A percentile compares a stretch with the other conserved stretches of the same genome.
These are phyloP conservation scores for Dione juno DNA, from an alignment of 2,888 invertebrate genomes.

Conservation along the genomic window DNA sequence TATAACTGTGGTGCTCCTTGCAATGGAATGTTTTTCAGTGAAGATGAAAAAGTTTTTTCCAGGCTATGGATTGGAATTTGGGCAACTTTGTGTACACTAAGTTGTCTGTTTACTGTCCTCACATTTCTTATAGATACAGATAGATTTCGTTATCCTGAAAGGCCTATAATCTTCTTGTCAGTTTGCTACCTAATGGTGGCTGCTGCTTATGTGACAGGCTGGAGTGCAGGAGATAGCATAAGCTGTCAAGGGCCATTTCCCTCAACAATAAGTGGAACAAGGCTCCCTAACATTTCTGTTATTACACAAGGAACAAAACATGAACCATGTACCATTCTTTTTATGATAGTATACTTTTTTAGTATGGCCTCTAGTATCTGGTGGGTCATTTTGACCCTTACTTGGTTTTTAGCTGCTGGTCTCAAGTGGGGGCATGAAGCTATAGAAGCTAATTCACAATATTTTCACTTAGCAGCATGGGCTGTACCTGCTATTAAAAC, in stretches of 20 bases:
- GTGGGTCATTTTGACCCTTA: conserved; percentile 98
- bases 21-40: conserved; percentile 95
- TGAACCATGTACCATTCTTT: conserved; percentile 94
- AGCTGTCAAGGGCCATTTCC: conserved; percentile 92
- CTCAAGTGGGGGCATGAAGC: conserved; percentile 99
- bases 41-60: conserved; percentile 91
- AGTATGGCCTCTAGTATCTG: conserved; percentile 98
- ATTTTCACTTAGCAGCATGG: conserved; percentile 99
- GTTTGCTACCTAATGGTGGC: conserved; percentile 98
- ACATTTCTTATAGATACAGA: conserved; percentile 97
- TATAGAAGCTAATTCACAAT: conserved; percentile 97
- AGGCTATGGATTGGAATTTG: conserved; percentile 96
- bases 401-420: conserved; percentile 98
- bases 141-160: conserved; percentile 98
- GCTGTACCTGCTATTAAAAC: conserved; percentile 98
- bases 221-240: conserved; percentile 91
- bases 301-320: conserved; percentile 94
- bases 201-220: conserved; percentile 94
- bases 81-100: conserved; percentile 94
- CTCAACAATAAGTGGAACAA: conserved; percentile 87
- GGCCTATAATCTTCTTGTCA: conserved; percentile 98
- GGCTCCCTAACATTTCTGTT: conserved; percentile 90
- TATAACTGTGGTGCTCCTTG: conserved; percentile 95
- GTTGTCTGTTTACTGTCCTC: conserved; percentile 95
- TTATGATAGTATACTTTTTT: conserved; percentile 98